Evolutionary conservation across 2,797 vertebrate species (phyloP).

Genomic region (Poecilia wingei): DNA sequence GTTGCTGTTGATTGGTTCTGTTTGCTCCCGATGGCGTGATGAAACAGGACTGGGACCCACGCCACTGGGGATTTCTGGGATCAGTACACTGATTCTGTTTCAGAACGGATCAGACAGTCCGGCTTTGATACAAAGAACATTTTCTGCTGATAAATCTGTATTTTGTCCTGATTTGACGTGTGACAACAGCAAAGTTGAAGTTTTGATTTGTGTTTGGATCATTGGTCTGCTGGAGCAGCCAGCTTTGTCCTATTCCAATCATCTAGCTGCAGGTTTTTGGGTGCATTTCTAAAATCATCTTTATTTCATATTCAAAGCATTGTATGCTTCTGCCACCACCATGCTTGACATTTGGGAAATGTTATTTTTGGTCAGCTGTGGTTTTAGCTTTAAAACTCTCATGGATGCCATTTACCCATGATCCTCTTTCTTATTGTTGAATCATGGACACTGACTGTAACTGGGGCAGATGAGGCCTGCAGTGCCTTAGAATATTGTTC

Average conservation of each 20-base stretch:
- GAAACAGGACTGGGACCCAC: slow-evolving; percentile 50
- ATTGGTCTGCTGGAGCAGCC: background rate
- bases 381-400: background rate
- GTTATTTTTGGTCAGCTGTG: background rate
- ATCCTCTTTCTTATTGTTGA: background rate
- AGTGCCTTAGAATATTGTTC: background rate
- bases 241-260: background rate
- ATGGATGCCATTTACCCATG: background rate
- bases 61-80: slow-evolving; percentile 66
- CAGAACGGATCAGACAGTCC: slow-evolving; percentile 44
- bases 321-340: background rate
- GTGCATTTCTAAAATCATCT: background rate
- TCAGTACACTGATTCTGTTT: slow-evolving; percentile 67
- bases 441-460: background rate
- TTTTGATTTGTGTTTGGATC: slow-evolving; percentile 15
- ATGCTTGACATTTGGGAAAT: background rate
- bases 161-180: slow-evolving; percentile 70
- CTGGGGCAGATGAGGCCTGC: background rate
- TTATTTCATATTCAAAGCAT: background rate
- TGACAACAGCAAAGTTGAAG: slow-evolving; percentile 63
- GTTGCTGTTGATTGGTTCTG: slow-evolving; percentile 56
- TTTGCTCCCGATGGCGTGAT: slow-evolving; percentile 52
- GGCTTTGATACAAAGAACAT: slow-evolving; percentile 34
- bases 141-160: slow-evolving; percentile 58
- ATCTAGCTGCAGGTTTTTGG: background rate